These are phyloP conservation scores for Enteromius thamalakanensis DNA, from an alignment of 2,797 vertebrate species.

Conservation along the genomic window DNA sequence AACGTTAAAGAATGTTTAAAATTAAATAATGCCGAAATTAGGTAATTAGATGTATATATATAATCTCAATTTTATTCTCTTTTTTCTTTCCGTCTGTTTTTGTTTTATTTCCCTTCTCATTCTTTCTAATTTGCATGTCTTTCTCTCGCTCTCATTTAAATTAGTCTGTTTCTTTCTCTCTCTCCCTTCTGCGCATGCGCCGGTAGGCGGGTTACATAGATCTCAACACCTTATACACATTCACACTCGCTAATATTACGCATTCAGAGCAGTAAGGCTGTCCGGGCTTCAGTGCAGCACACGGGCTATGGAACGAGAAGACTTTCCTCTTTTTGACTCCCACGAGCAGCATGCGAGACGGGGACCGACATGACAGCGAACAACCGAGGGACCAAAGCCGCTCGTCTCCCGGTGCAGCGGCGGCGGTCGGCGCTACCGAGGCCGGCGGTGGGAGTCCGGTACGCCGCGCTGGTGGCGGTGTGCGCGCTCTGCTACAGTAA, in stretches of 20 bases:
- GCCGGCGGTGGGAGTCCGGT: constrained; percentile 60
- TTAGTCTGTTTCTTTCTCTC: not conserved
- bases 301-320: constrained; percentile 54
- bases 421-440: constrained; percentile 55
- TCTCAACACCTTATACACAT: constrained; percentile 31
- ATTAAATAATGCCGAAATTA: not conserved
- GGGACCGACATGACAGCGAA: constrained; percentile 74
- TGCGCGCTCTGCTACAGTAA: constrained; percentile 87
- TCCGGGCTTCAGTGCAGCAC: constrained; percentile 52
- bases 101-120: not conserved
- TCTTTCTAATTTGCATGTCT: constrained; percentile 10
- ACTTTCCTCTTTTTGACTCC: constrained; percentile 39
- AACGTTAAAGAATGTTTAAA: too few relatives aligned
- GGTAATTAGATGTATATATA: too few relatives aligned
- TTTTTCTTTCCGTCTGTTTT: not conserved
- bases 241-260: constrained; percentile 46
- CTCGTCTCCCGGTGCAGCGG: constrained; percentile 40
- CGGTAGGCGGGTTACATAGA: constrained; percentile 58
- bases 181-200: constrained; percentile 71
- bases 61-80: too few relatives aligned
- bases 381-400: constrained; percentile 59
- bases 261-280: constrained; percentile 53
- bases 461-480: constrained; percentile 73
- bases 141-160: not conserved
- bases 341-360: constrained; percentile 63